phyloP scores from a whole-genome alignment of 2,888 invertebrate genomes.

The Aricia artaxerxes region DNA sequence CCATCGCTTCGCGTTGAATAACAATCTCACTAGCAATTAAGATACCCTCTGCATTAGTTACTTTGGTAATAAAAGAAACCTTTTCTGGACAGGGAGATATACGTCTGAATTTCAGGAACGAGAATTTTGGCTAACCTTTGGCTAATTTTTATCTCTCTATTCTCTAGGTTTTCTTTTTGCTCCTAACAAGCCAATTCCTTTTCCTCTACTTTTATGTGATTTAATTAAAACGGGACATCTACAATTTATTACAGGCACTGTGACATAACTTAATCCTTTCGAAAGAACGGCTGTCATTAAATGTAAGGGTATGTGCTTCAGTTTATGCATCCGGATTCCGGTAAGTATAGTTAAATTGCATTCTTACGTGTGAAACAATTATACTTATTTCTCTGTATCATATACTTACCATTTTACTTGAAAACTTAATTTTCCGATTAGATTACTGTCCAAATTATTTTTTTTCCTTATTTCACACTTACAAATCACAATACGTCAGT shows the following conservation, averaged over 20 bases:
- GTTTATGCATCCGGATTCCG: neutral
- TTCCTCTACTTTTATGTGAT: neutral
- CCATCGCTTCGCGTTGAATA: conserved; percentile 22
- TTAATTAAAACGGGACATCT: conserved; percentile 1
- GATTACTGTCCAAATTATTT: neutral
- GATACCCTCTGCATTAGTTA: conserved; percentile 11
- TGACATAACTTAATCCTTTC: neutral
- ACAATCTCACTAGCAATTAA: conserved; percentile 9
- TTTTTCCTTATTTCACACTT: too few relatives aligned
- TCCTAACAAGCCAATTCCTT: neutral
- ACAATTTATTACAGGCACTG: neutral
- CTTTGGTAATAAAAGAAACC: neutral
- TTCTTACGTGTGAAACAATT: neutral
- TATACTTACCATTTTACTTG: too few relatives aligned
- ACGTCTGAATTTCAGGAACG: neutral
- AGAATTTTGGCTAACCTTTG: neutral
- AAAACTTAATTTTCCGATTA: too few relatives aligned
- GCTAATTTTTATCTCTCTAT: neutral
- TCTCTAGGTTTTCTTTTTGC: neutral
- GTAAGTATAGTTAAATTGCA: neutral
- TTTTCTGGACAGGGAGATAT: too few relatives aligned
- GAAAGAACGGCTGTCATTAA: neutral
- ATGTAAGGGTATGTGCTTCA: neutral
- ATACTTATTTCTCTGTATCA: too few relatives aligned
- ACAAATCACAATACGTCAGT: too few relatives aligned